A percentile compares a stretch with the other conserved stretches of the same genome.
Evolutionary conservation across 2,113 vertebrate species (phyloP).

Genomic region (Otis tarda): DNA sequence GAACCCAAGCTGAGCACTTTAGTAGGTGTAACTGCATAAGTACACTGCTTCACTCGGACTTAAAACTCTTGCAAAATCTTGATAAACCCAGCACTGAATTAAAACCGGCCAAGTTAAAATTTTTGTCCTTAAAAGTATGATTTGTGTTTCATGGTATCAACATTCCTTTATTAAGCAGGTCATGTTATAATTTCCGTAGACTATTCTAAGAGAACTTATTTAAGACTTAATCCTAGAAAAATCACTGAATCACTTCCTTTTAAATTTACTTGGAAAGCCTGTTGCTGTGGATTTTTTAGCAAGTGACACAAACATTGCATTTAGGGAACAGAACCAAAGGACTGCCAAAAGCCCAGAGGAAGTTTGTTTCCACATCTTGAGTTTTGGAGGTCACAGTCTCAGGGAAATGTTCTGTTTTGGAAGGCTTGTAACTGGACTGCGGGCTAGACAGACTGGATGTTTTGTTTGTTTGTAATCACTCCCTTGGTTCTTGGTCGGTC

Average conservation of each 20-base stretch:
- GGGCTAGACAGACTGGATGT: not conserved
- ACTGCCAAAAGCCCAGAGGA: constrained; percentile 19
- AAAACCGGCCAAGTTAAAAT: not conserved
- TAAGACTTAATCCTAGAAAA: not conserved
- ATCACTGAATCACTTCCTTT: not conserved
- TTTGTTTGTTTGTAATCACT: not conserved
- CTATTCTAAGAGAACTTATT: not conserved
- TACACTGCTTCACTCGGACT: not conserved
- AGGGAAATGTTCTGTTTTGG: not conserved
- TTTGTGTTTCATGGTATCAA: not conserved
- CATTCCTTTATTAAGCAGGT: not conserved
- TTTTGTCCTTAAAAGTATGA: not conserved
- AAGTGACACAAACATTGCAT: not conserved
- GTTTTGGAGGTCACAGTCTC: not conserved
- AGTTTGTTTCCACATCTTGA: constrained; percentile 10
- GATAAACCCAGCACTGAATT: not conserved
- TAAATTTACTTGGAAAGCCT: not conserved
- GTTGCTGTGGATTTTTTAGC: constrained; percentile 2
- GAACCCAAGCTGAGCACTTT: not conserved
- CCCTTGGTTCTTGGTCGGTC: not conserved
- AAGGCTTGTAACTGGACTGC: not conserved
- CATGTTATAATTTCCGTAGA: not conserved
- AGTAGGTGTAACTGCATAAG: not conserved
- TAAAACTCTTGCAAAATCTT: not conserved
- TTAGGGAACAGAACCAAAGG: constrained; percentile 1